These are phyloP conservation scores for Aporophyla lueneburgensis DNA, from an alignment of 2,888 invertebrate genomes.

Conservation along the genomic window DNA sequence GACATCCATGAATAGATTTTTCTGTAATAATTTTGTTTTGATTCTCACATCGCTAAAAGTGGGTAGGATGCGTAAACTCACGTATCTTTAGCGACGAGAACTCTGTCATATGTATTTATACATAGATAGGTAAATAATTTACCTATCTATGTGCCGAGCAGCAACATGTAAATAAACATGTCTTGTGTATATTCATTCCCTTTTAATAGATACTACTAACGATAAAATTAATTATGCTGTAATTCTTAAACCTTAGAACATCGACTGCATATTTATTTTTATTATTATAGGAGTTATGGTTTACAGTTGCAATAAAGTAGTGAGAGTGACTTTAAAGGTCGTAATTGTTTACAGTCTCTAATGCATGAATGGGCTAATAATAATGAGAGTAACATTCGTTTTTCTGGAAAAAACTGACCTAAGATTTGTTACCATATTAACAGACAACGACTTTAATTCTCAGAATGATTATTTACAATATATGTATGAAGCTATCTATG, in stretches of 20 bases:
- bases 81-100: constrained; percentile 32
- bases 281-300: background rate
- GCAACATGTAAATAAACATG: constrained; percentile 25
- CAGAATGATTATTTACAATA: too few species aligned
- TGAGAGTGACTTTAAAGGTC: background rate
- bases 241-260: background rate
- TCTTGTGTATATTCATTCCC: background rate
- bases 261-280: background rate
- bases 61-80: constrained; percentile 34
- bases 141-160: background rate
- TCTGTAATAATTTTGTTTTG: constrained; percentile 1
- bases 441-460: too few species aligned
- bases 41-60: constrained; percentile 5
- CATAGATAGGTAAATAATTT: background rate
- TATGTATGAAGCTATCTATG: too few species aligned
- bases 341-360: background rate
- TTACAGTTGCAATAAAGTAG: constrained; percentile 1
- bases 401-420: background rate
- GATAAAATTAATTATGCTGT: background rate
- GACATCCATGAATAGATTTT: background rate
- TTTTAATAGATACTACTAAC: background rate
- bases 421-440: background rate
- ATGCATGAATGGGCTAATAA: background rate
- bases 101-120: background rate
- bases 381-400: background rate